Evolutionary conservation across 2,797 vertebrate genomes (phyloP).

Genomic region (Silurus aristotelis): DNA sequence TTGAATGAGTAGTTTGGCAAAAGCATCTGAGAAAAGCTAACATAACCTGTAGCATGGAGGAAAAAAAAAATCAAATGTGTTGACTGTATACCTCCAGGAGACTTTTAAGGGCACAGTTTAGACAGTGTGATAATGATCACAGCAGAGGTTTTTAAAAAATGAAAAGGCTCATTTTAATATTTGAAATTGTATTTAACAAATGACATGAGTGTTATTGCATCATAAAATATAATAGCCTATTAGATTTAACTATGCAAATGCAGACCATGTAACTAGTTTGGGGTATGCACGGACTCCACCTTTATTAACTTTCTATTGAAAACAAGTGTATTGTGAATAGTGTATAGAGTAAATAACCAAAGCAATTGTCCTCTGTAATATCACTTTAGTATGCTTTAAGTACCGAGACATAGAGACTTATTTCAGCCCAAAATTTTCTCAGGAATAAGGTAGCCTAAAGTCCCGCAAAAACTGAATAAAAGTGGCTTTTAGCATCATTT

Average conservation of each 20-base stretch:
- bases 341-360: too few relatives aligned
- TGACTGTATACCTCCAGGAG: neutral
- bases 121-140: neutral
- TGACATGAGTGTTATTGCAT: neutral
- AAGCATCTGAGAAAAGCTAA: slow-evolving; percentile 15
- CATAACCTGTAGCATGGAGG: neutral
- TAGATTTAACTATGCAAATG: neutral
- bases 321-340: neutral
- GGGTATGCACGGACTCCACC: neutral
- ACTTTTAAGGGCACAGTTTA: neutral
- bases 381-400: too few relatives aligned
- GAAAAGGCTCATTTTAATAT: neutral
- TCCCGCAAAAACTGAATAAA: too few relatives aligned
- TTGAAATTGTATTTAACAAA: neutral
- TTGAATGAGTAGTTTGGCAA: too few relatives aligned
- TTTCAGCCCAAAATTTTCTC: too few relatives aligned
- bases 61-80: neutral
- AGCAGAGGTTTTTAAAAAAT: neutral
- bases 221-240: neutral
- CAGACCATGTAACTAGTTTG: neutral
- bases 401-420: too few relatives aligned
- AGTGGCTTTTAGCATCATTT: too few relatives aligned
- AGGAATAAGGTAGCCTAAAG: too few relatives aligned
- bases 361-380: too few relatives aligned
- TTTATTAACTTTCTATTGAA: neutral